These are phyloP conservation scores for Arenicola marina DNA, from an alignment of 2,888 invertebrate species.

Conservation along the genomic window DNA sequence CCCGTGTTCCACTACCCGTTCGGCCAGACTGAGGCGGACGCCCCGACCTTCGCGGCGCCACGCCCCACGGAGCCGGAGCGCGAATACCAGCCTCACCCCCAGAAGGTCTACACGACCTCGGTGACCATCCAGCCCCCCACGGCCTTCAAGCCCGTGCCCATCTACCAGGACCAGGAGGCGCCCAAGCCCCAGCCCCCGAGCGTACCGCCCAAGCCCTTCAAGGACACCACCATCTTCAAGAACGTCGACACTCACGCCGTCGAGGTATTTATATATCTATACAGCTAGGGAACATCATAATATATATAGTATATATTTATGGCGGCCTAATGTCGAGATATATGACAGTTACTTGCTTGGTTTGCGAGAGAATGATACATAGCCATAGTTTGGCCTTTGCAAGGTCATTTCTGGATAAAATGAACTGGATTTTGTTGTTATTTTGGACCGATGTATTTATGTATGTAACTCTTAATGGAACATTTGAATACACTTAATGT, in stretches of 20 bases:
- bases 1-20: constrained; percentile 28
- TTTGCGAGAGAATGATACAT: no score
- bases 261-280: constrained; percentile 52
- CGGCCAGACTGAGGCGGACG: constrained; percentile 29
- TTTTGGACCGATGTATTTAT: no score
- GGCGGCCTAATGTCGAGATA: no score
- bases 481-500: no score
- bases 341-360: no score
- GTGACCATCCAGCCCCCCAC: constrained; percentile 42
- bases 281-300: no score
- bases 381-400: no score
- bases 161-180: constrained; percentile 38
- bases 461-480: no score
- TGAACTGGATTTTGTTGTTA: no score
- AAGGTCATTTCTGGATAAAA: neutral
- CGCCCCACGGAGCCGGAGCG: constrained; percentile 34
- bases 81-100: constrained; percentile 37
- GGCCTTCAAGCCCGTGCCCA: constrained; percentile 48
- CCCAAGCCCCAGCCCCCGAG: constrained; percentile 46
- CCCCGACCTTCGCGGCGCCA: constrained; percentile 35
- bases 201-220: constrained; percentile 52
- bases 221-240: constrained; percentile 53
- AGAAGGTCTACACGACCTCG: constrained; percentile 33
- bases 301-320: no score
- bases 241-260: constrained; percentile 60